A percentile compares a stretch with the other conserved stretches of the same genome.
These are phyloP conservation scores for Periophthalmus modestus DNA, from an alignment of 2,113 vertebrate genomes.

Conservation along the genomic window DNA sequence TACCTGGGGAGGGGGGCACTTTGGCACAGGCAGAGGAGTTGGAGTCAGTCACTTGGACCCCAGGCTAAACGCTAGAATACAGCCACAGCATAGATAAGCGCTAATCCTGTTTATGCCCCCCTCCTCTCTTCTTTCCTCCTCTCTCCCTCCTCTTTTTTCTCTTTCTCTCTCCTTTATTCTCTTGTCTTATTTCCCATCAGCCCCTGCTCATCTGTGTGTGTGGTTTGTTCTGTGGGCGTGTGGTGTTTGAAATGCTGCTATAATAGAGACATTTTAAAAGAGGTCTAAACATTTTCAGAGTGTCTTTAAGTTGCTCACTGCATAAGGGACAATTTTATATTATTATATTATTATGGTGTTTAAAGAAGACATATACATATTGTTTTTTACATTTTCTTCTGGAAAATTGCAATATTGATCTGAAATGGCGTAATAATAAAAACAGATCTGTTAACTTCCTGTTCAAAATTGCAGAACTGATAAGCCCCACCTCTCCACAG, in stretches of 20 bases:
- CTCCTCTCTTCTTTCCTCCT: constrained; percentile 55
- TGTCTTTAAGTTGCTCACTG: no score
- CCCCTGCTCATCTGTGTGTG: constrained; percentile 53
- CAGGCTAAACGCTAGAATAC: constrained; percentile 38
- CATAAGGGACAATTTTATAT: no score
- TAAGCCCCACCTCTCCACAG: not conserved
- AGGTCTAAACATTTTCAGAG: not conserved
- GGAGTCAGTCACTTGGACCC: constrained; percentile 67
- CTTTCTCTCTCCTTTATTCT: constrained; percentile 60
- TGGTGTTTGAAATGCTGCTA: constrained; percentile 20
- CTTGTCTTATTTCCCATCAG: constrained; percentile 47
- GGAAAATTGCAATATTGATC: not conserved
- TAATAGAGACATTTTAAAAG: constrained; percentile 17
- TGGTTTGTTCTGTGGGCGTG: constrained; percentile 46
- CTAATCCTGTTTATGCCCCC: constrained; percentile 75
- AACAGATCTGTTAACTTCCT: not conserved
- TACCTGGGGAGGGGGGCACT: constrained; percentile 64
- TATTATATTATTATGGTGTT: no score
- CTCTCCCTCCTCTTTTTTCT: constrained; percentile 63
- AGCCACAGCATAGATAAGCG: constrained; percentile 67
- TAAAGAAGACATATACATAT: no score
- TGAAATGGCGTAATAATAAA: not conserved
- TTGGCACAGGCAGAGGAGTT: constrained; percentile 59
- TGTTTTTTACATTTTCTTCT: not conserved
- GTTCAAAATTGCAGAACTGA: not conserved